These are phyloP conservation scores for Stegodyphus mimosarum DNA, from an alignment of 1,140 invertebrate genomes.

Conservation along the genomic window DNA sequence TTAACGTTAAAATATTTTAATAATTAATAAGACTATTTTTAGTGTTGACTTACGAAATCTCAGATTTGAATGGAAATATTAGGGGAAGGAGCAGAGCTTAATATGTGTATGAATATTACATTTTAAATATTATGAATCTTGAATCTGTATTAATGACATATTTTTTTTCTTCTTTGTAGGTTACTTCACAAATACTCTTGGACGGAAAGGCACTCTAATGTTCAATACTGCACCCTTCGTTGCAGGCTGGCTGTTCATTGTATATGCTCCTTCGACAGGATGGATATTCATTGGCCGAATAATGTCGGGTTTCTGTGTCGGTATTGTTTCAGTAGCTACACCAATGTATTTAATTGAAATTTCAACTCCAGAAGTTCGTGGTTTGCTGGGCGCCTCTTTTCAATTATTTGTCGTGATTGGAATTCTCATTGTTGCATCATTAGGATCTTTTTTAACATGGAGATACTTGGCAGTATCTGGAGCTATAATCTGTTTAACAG, in stretches of 20 bases:
- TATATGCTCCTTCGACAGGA: slow-evolving; percentile 72
- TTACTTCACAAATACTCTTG: slow-evolving; percentile 79
- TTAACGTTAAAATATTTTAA: no score
- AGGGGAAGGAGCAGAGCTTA: background rate
- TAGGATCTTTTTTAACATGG: slow-evolving; percentile 28
- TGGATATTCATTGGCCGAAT: slow-evolving; percentile 76
- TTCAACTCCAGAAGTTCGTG: slow-evolving; percentile 84
- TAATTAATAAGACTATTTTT: no score
- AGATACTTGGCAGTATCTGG: slow-evolving; percentile 70
- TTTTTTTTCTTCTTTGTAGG: slow-evolving; percentile 64
- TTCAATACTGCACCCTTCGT: slow-evolving; percentile 78
- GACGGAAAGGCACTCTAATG: slow-evolving; percentile 80
- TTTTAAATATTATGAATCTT: background rate
- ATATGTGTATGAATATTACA: no score
- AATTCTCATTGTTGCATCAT: slow-evolving; percentile 15
- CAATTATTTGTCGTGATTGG: slow-evolving; percentile 79
- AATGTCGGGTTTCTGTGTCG: slow-evolving; percentile 75
- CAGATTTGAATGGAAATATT: no score
- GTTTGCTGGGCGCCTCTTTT: slow-evolving; percentile 82
- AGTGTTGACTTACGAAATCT: no score
- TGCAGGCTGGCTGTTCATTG: slow-evolving; percentile 80
- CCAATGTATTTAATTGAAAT: slow-evolving; percentile 91
- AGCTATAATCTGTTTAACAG: slow-evolving; percentile 74
- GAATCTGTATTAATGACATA: background rate
- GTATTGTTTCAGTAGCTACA: slow-evolving; percentile 73